Evolutionary conservation across 1,140 invertebrate species (phyloP), one percentile per base, ranked within the genome.

Genomic region (Drosophila bipectinata): DNA sequence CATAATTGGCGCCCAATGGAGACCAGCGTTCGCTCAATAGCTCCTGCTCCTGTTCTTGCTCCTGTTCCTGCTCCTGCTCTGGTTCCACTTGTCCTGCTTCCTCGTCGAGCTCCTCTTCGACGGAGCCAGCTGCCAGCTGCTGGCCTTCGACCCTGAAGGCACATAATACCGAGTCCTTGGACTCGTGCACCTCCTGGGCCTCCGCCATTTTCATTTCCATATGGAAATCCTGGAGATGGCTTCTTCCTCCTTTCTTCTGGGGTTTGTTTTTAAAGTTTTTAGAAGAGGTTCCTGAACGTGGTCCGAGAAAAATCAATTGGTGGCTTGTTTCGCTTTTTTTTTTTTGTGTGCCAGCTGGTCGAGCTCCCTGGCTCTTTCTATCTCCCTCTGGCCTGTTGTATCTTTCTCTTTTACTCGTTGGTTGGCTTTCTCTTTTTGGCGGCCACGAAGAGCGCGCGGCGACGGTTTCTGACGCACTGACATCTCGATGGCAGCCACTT

Each of bases 1-100:
- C 94, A 76, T 94, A 94, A 51, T 95, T 94, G 39, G 96, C 96
- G n/a, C 96, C 96, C 44, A 97, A 82, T 41, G 96, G 96, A 37
- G 96, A 96, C 94, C 96, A 96, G 67, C 96, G 92, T 79, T 96
- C 95, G 56, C 94, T 94, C 9, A 93, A 79, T 3, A 93, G 92
- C 14, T 71, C 67, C 24, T 57, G 66, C 15, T 47, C 44, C 18
- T 64, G 48, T 14, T 68, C 37, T n/a, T 52, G 63, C 5, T 66
- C 45, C 24, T 49, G 56, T 1, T 51, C 57, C 28, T 26, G 37
- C 39, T 59, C 44, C 9, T 15, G 21, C 5, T 60, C 37, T 10
- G 15, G 58, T 15, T 44, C 57, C 12, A 45, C 1, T 69, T 26
- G 2, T 15, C 30, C 2, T 14, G n/a, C 15, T 30, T 44, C 41